Conservation (phyloP, 2,113 vertebrate species). For the Poeciliopsis occidentalis region DNA sequence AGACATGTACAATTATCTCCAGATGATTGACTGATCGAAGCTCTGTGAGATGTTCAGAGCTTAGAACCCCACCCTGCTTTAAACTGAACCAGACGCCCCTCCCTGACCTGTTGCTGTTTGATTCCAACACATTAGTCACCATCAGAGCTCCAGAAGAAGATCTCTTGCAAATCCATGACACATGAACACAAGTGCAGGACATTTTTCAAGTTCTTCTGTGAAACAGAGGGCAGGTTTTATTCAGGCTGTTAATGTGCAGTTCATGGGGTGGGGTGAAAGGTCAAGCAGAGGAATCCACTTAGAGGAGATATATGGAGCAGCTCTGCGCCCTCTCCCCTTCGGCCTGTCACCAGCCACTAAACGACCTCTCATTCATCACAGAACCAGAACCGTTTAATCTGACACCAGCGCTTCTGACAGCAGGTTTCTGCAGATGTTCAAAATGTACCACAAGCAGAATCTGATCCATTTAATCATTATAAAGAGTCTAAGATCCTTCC, state of each 20-base stretch:
- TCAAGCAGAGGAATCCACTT: conserved; percentile 51
- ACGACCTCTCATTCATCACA: conserved; percentile 43
- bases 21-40: no score
- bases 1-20: no score
- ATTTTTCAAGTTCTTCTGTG: background rate
- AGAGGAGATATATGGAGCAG: background rate
- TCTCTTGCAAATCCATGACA: no score
- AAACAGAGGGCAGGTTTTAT: conserved; percentile 13
- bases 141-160: no score
- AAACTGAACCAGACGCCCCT: no score
- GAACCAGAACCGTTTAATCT: background rate
- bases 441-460: no score
- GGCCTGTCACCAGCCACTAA: conserved; percentile 42
- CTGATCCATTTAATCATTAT: no score
- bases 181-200: background rate
- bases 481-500: conserved; percentile 8
- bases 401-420: background rate
- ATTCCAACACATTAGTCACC: no score
- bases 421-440: background rate
- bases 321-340: background rate
- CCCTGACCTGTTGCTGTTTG: no score
- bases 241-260: conserved; percentile 41
- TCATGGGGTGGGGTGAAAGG: conserved; percentile 43
- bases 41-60: no score
- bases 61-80: no score